phyloP scores from a whole-genome alignment of 2,797 vertebrate species.

The Arnoldichthys spilopterus region DNA sequence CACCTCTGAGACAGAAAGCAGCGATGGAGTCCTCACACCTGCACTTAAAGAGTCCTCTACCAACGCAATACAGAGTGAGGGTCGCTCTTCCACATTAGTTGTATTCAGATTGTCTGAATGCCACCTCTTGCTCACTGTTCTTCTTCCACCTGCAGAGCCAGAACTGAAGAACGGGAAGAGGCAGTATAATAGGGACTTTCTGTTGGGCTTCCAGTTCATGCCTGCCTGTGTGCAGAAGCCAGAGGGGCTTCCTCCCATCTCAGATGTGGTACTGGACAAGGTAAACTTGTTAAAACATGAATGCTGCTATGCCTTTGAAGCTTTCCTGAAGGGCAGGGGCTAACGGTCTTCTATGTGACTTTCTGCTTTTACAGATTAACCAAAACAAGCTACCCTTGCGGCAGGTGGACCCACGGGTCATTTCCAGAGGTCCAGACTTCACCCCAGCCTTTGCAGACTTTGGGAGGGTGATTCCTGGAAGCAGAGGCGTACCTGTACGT shows the following conservation, averaged over 20 bases:
- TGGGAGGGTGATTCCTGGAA: constrained; percentile 78
- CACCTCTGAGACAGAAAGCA: constrained; percentile 84
- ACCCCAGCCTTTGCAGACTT: constrained; percentile 89
- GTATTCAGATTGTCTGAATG: background rate
- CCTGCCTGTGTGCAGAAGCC: constrained; percentile 95
- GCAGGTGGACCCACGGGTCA: constrained; percentile 81
- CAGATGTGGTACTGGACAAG: constrained; percentile 97
- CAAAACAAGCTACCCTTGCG: constrained; percentile 83
- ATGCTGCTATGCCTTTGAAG: background rate
- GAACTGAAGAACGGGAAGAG: constrained; percentile 90
- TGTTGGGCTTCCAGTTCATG: constrained; percentile 96
- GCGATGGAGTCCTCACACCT: constrained; percentile 71
- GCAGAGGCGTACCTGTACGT: constrained; percentile 82
- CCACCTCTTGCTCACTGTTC: background rate
- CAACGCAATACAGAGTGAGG: constrained; percentile 66
- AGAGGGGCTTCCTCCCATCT: constrained; percentile 95
- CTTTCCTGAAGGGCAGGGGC: no score
- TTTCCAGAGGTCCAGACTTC: constrained; percentile 87
- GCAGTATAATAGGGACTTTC: constrained; percentile 90
- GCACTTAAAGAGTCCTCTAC: constrained; percentile 78
- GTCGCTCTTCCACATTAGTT: background rate
- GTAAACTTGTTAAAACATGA: constrained; percentile 66
- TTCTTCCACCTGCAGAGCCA: constrained; percentile 73
- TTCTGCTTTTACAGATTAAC: constrained; percentile 76
- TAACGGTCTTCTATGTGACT: background rate